Evolutionary conservation across 2,888 invertebrate genomes (phyloP), one percentile per base, ranked within the genome.

Genomic region (Galerucella pusilla): DNA sequence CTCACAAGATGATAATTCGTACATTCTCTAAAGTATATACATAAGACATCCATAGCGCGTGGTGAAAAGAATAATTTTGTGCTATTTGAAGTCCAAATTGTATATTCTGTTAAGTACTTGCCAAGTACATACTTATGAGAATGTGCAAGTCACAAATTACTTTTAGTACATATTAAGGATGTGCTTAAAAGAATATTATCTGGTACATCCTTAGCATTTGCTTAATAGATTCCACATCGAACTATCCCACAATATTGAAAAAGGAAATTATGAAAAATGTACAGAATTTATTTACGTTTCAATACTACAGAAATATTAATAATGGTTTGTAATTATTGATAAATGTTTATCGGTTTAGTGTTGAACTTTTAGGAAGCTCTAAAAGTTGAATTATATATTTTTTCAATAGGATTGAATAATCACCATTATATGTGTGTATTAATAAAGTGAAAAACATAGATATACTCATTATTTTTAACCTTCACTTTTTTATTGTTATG

Each of bases 221-320:
- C 52, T 52, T 52, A 52, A n/a, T 52, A 52, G 52, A 52, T 52
- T 52, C 52, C n/a, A 52, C 52, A n/a, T 52, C 12, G 52, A 52
- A 52, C n/a, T 12, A 52, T 52, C 52, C 52, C 12, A 52, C 52
- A 52, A 52, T 52, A 3, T 52, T 52, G 52, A 12, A 12, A 52
- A 52, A 52, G 10, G 46, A 46, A 46, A 46, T 11, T 46, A 46
- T 46, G 12, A 4, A 46, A 46, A 11, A 11, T 11, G 46, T 52
- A 52, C 52, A 52, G n/a, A 52, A 52, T 52, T 52, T 52, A n/a
- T 52, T 52, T 52, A 52, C n/a, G n/a, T 52, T 52, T n/a, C n/a
- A 52, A 52, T 52, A 52, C n/a, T n/a, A n/a, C n/a, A n/a, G n/a
- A n/a, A n/a, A n/a, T n/a, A n/a, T 14, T 52, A 52, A 14, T 52